These are phyloP conservation scores for Carlito syrichta DNA, from an alignment of 2,113 vertebrate species.

Conservation along the genomic window DNA sequence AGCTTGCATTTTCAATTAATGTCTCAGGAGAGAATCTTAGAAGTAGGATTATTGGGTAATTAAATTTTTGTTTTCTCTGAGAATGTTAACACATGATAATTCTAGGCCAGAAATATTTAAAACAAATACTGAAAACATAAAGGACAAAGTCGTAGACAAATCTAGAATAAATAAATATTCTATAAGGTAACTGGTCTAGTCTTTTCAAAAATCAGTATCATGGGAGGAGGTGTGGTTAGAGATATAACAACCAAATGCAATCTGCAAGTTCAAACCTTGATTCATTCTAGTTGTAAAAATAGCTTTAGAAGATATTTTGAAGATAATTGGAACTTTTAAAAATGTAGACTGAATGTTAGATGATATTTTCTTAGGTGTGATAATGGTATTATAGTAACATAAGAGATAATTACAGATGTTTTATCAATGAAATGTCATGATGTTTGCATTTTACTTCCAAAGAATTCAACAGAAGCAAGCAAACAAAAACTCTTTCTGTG, in stretches of 20 bases:
- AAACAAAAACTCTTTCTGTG: neutral
- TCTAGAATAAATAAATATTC: neutral
- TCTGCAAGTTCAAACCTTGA: neutral
- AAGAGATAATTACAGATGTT: neutral
- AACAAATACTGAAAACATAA: neutral
- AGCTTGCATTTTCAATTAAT: neutral
- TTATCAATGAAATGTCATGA: neutral
- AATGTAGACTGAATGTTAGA: neutral
- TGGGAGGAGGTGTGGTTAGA: neutral
- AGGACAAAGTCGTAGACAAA: neutral
- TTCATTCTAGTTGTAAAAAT: neutral
- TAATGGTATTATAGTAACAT: neutral
- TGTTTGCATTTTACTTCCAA: slow-evolving; percentile 15
- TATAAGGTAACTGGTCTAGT: neutral
- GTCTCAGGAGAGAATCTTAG: neutral
- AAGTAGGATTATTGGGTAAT: neutral
- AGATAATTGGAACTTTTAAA: neutral
- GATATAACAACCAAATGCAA: neutral
- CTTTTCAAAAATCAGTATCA: neutral
- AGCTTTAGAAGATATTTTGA: neutral
- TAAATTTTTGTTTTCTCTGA: neutral
- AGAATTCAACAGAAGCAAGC: neutral
- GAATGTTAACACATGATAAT: neutral
- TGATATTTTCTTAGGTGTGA: neutral
- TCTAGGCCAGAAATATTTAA: neutral